These are phyloP conservation scores for Varroa destructor DNA, from an alignment of 1,140 invertebrate genomes.

Conservation along the genomic window DNA sequence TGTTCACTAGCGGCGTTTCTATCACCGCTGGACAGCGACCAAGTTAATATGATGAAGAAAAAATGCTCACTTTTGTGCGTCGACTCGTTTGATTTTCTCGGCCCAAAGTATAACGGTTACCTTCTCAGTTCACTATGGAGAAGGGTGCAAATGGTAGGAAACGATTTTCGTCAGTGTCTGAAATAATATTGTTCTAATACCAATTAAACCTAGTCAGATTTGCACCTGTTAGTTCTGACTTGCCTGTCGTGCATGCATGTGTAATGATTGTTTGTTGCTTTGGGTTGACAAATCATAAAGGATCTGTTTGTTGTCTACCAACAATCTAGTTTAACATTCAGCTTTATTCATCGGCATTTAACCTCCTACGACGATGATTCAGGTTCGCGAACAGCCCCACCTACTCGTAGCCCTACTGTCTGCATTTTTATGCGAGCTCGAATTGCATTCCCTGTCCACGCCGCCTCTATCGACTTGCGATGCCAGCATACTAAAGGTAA, in stretches of 20 bases:
- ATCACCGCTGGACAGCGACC: not conserved
- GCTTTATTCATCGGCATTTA: not conserved
- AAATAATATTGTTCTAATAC: not conserved
- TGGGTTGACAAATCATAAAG: too few species aligned
- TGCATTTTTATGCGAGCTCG: constrained; percentile 17
- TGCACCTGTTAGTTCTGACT: too few species aligned
- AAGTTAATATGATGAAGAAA: not conserved
- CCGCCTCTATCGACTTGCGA: constrained; percentile 20
- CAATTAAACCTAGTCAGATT: not conserved
- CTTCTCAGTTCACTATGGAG: constrained; percentile 22
- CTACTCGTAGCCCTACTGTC: not conserved
- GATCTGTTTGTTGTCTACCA: not conserved
- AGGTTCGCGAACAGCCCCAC: constrained; percentile 17
- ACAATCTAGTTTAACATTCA: not conserved
- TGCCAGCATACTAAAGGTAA: constrained; percentile 16
- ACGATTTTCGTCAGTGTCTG: not conserved
- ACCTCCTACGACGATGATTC: not conserved
- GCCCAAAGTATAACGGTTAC: constrained; percentile 12
- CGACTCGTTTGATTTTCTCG: constrained; percentile 15
- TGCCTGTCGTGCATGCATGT: too few species aligned
- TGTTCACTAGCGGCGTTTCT: not conserved
- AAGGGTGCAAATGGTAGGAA: constrained; percentile 13
- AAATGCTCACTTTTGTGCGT: constrained; percentile 15
- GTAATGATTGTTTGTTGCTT: too few species aligned
- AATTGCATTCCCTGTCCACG: constrained; percentile 13